Percentiles rank a stretch among this genome's conserved stretches.
phyloP scores from a whole-genome alignment of 2,113 vertebrate genomes.

The Nicator chloris region DNA sequence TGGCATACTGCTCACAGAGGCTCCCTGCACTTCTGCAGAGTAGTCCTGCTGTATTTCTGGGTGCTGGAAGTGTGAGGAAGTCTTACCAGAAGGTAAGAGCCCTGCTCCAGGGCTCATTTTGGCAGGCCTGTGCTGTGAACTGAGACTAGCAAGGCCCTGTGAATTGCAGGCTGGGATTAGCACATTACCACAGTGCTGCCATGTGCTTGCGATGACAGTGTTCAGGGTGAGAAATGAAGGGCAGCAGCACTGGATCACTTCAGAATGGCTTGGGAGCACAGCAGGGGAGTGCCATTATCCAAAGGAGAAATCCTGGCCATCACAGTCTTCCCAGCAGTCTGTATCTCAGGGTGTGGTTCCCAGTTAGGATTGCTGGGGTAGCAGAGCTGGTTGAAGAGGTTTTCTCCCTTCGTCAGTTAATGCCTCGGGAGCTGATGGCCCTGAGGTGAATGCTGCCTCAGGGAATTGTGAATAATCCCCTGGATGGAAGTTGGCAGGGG shows the following conservation, averaged over 20 bases:
- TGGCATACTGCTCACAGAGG: not conserved
- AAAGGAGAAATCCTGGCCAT: not conserved
- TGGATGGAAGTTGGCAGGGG: not conserved
- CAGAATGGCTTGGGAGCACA: not conserved
- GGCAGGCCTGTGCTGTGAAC: not conserved
- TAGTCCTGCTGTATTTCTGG: not conserved
- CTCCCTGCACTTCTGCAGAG: not conserved
- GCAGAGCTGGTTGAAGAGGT: slow-evolving; percentile 43
- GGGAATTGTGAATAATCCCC: not conserved
- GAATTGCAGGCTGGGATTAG: not conserved
- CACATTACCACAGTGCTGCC: not conserved
- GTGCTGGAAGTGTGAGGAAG: not conserved
- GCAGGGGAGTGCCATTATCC: not conserved
- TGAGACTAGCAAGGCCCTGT: not conserved
- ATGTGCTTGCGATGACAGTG: not conserved
- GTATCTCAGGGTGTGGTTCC: not conserved
- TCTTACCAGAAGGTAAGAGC: too few species aligned
- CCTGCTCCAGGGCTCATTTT: not conserved
- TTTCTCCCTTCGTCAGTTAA: not conserved
- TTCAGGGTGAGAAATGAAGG: not conserved
- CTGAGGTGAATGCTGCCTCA: not conserved
- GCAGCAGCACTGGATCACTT: accelerated
- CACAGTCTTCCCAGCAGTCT: not conserved
- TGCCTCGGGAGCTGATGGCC: not conserved
- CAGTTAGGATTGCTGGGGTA: not conserved